Evolutionary conservation across 2,888 invertebrate species (phyloP).

Genomic region (Perithous albicinctus): DNA sequence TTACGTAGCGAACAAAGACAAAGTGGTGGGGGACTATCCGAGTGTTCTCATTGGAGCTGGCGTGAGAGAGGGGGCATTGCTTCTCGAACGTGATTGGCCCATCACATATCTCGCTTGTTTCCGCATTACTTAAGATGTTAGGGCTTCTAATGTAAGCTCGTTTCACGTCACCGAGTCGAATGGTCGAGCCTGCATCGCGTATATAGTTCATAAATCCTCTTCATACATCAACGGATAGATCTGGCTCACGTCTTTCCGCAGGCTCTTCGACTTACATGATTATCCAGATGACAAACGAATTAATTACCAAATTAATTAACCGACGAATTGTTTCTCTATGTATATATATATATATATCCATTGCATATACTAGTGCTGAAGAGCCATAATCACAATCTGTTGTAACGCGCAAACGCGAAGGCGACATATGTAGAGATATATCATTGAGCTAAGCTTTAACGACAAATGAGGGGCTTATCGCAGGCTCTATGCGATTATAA

Average conservation of each 20-base stretch:
- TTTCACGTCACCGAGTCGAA: not conserved
- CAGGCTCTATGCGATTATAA: not conserved
- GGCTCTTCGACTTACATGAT: conserved; percentile 37
- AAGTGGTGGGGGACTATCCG: no score
- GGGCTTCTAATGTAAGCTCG: no score
- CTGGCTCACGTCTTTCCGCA: conserved; percentile 17
- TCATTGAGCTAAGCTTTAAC: not conserved
- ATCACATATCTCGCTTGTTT: no score
- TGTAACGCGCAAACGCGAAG: not conserved
- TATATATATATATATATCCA: no score
- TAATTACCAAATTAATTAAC: conserved; percentile 13
- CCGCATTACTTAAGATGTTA: no score
- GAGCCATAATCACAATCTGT: not conserved
- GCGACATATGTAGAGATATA: conserved; percentile 22
- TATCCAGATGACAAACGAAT: conserved; percentile 6
- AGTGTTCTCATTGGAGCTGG: no score
- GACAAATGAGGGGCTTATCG: not conserved
- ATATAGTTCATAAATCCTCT: not conserved
- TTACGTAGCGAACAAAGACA: no score
- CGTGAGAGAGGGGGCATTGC: no score
- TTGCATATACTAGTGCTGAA: no score
- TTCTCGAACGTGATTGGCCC: no score
- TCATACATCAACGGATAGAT: not conserved
- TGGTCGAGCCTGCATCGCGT: not conserved
- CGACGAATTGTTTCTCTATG: not conserved